Evolutionary conservation across 2,797 vertebrate genomes (phyloP).

Genomic region (Chanos chanos): DNA sequence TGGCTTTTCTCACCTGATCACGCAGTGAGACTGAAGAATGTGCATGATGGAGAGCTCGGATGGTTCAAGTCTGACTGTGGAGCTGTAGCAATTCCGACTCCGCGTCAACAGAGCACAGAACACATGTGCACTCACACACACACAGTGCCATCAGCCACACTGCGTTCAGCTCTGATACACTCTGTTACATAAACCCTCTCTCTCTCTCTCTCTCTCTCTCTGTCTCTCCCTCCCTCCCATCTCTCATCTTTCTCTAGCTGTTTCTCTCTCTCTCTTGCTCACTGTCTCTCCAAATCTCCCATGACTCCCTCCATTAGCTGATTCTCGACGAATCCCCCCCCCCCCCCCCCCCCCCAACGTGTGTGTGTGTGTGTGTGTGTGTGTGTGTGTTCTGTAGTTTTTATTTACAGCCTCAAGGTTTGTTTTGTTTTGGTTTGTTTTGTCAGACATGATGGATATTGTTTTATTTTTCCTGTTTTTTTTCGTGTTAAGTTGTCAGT

Average conservation of each 20-base stretch:
- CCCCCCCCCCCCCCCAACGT: not conserved
- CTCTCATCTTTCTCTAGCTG: constrained; percentile 20
- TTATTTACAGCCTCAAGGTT: too few species aligned
- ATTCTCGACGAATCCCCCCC: constrained; percentile 38
- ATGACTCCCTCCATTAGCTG: not conserved
- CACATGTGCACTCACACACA: constrained; percentile 34
- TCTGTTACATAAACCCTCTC: constrained; percentile 26
- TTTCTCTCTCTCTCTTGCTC: constrained; percentile 36
- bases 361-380: too few species aligned
- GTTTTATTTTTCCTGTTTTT: constrained; percentile 18
- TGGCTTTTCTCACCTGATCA: constrained; percentile 63
- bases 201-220: constrained; percentile 10
- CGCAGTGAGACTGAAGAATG: constrained; percentile 61
- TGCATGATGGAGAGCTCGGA: constrained; percentile 47
- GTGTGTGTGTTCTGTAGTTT: too few species aligned
- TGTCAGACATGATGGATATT: too few species aligned
- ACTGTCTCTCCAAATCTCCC: constrained; percentile 34
- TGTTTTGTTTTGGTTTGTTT: too few species aligned
- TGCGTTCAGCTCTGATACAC: constrained; percentile 20
- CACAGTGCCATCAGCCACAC: constrained; percentile 31
- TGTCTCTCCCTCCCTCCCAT: constrained; percentile 21
- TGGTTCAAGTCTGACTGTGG: not conserved
- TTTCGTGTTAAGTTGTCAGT: constrained; percentile 27
- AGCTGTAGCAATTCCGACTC: constrained; percentile 1
- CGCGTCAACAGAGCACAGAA: constrained; percentile 28